Evolutionary conservation across 2,888 invertebrate species (phyloP).

Genomic region (Ametastegia equiseti): DNA sequence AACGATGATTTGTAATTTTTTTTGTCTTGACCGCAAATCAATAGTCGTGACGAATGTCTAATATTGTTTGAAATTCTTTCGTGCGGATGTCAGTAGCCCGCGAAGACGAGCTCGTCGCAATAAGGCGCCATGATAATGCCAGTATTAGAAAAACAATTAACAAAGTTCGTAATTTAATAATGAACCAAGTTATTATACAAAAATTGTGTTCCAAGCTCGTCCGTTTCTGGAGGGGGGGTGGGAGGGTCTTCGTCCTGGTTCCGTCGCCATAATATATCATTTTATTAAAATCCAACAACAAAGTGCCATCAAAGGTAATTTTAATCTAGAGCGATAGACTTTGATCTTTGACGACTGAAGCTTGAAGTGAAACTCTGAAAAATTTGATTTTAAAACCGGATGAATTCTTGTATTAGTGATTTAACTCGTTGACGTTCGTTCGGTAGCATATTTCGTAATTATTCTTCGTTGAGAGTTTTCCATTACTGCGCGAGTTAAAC

Average conservation of each 20-base stretch:
- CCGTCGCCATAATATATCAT: not conserved
- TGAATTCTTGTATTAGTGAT: not conserved
- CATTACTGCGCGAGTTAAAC: not conserved
- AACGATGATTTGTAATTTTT: not conserved
- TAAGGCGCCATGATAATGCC: not conserved
- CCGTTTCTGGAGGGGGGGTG: not conserved
- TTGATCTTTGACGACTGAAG: not conserved
- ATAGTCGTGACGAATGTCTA: not conserved
- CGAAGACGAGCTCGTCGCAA: conserved; percentile 8
- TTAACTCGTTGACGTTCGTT: not conserved
- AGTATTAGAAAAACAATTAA: not conserved
- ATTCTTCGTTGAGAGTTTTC: not conserved
- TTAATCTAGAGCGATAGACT: conserved; percentile 3
- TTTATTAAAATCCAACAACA: not conserved
- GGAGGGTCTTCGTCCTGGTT: conserved; percentile 22
- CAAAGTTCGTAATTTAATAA: not conserved
- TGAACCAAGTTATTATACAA: not conserved
- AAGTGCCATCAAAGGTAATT: conserved; percentile 3
- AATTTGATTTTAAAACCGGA: not conserved
- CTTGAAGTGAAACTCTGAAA: not conserved
- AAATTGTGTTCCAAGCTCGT: conserved; percentile 25
- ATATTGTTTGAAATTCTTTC: not conserved
- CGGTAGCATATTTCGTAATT: not conserved
- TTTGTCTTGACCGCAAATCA: not conserved
- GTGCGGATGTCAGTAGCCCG: conserved; percentile 3